These are phyloP conservation scores for Odontamblyopus rebecca DNA, from an alignment of 2,797 vertebrate genomes.

Conservation along the genomic window DNA sequence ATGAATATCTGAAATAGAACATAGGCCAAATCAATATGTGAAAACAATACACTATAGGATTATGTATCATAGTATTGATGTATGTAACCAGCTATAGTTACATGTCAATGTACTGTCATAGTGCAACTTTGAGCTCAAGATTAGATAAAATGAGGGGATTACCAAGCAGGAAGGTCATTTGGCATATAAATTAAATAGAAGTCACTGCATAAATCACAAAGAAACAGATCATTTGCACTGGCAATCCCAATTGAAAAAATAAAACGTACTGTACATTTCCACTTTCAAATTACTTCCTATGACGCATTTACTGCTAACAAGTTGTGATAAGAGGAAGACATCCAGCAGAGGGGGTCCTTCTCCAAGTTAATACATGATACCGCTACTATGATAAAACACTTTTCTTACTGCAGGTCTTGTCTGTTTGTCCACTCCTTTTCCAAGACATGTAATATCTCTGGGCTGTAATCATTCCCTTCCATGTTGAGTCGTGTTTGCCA, in stretches of 20 bases:
- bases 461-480: background rate
- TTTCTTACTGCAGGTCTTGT: background rate
- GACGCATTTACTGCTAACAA: background rate
- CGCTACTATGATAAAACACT: background rate
- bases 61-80: background rate
- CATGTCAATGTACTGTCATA: background rate
- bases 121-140: background rate
- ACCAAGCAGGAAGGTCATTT: background rate
- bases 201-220: too few species aligned
- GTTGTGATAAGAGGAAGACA: background rate
- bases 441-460: slow-evolving; percentile 9
- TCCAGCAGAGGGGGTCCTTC: slow-evolving; percentile 6
- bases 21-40: background rate
- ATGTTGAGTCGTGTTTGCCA: slow-evolving; percentile 27
- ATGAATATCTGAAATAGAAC: background rate
- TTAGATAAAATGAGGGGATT: background rate
- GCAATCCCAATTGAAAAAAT: background rate
- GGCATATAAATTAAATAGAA: background rate
- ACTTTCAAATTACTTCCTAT: background rate
- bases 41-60: background rate
- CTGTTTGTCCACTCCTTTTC: slow-evolving; percentile 18
- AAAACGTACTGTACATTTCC: background rate
- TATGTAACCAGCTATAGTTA: background rate
- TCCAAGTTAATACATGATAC: background rate
- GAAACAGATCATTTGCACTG: too few species aligned